phyloP scores from a whole-genome alignment of 2,113 vertebrate species.

The Synodontis membranacea region DNA sequence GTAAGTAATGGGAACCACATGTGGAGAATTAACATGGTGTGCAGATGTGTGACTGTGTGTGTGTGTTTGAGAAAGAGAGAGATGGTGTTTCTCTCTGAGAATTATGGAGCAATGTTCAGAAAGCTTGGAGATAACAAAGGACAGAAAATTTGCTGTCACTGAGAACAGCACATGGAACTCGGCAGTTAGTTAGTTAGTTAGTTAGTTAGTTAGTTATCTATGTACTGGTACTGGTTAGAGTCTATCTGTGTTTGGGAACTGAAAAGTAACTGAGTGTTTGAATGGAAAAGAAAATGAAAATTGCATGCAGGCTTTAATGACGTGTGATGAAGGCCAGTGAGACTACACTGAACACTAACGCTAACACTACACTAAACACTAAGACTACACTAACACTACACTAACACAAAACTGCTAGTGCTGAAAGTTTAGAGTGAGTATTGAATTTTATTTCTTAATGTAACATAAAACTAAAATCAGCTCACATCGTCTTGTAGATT shows the following conservation, averaged over 20 bases:
- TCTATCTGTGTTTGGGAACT: conserved; percentile 17
- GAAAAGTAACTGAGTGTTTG: not conserved
- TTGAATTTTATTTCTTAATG: too few species aligned
- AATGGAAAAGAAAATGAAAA: not conserved
- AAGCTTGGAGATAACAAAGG: not conserved
- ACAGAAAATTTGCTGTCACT: not conserved
- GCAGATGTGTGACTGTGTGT: conserved; percentile 7
- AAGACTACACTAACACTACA: not conserved
- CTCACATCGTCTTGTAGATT: not conserved
- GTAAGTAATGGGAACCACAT: conserved; percentile 67
- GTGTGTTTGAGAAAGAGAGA: not conserved
- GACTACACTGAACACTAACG: too few species aligned
- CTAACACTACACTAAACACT: too few species aligned
- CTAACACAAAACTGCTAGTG: not conserved
- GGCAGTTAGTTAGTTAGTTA: not conserved
- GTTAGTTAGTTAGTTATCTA: not conserved
- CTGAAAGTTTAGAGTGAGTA: not conserved
- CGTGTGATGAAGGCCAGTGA: not conserved
- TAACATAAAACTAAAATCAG: not conserved
- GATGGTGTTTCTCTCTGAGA: not conserved
- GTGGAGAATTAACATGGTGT: conserved; percentile 54
- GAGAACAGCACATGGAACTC: not conserved
- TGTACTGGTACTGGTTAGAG: not conserved
- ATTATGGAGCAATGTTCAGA: not conserved
- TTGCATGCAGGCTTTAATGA: not conserved